A percentile compares a stretch with the other conserved stretches of the same genome.
These are phyloP conservation scores for Amiota communis DNA, from an alignment of 2,888 invertebrate species.

Conservation along the genomic window DNA sequence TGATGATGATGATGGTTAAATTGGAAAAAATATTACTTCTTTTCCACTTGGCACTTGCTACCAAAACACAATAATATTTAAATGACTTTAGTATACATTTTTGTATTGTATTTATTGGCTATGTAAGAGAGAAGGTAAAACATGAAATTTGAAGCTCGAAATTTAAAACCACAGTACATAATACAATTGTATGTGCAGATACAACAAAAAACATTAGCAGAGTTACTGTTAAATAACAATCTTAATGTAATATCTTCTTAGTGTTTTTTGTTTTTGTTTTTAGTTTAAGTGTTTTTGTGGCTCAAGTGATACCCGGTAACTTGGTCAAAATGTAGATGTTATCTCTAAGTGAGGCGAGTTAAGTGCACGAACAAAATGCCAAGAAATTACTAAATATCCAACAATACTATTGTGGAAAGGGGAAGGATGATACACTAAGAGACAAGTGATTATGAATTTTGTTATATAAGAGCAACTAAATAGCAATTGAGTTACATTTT, in stretches of 20 bases:
- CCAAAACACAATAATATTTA: constrained; percentile 10
- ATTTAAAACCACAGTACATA: background rate
- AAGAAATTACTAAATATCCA: background rate
- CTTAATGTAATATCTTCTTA: constrained; percentile 17
- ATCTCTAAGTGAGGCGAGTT: background rate
- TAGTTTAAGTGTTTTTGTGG: constrained; percentile 5
- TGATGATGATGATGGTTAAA: too few species aligned
- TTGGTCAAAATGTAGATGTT: constrained; percentile 24
- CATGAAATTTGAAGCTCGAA: background rate
- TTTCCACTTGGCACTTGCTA: background rate
- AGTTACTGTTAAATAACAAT: constrained; percentile 30
- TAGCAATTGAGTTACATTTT: background rate
- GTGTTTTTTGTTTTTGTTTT: too few species aligned
- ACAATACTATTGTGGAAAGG: too few species aligned
- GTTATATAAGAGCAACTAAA: constrained; percentile 8
- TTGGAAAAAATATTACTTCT: too few species aligned
- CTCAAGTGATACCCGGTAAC: background rate
- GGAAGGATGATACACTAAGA: background rate
- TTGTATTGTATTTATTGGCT: too few species aligned
- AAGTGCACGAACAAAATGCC: constrained; percentile 16
- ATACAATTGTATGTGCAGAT: constrained; percentile 12
- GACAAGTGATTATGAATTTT: constrained; percentile 13
- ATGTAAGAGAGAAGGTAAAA: too few species aligned
- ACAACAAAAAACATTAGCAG: constrained; percentile 9
- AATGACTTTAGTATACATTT: constrained; percentile 16